phyloP scores from a whole-genome alignment of 2,797 vertebrate genomes.

The Gymnothorax javanicus region DNA sequence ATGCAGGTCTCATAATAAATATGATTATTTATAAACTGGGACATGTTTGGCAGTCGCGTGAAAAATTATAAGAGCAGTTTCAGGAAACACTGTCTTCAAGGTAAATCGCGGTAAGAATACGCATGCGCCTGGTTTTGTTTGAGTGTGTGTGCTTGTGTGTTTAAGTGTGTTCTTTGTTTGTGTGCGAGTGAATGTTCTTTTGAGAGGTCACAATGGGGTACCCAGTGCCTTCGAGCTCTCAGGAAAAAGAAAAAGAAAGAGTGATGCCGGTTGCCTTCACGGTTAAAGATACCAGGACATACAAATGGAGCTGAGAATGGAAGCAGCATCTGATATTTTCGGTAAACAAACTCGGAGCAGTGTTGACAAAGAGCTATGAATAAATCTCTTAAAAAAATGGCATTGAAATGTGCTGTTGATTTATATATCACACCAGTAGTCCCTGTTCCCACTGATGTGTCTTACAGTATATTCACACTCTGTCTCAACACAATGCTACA shows the following conservation, averaged over 20 bases:
- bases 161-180: not conserved
- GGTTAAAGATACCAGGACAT: conserved; percentile 1
- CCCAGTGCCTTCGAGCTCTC: not conserved
- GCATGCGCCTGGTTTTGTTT: not conserved
- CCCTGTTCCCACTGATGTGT: not conserved
- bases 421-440: not conserved
- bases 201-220: not conserved
- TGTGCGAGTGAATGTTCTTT: not conserved
- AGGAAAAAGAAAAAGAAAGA: not conserved
- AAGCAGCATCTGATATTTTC: not conserved
- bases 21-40: not conserved
- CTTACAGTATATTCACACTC: not conserved
- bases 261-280: not conserved
- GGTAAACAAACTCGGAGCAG: not conserved
- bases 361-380: not conserved
- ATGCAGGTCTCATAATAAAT: not conserved
- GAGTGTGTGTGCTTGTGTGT: not conserved
- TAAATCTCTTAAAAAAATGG: not conserved
- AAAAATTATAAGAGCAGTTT: not conserved
- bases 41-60: not conserved
- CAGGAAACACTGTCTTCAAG: not conserved
- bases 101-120: not conserved
- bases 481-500: not conserved
- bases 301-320: not conserved
- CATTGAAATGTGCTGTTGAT: not conserved